A percentile compares a stretch with the other conserved stretches of the same genome.
These are phyloP conservation scores for Struthidea cinerea DNA, from an alignment of 2,113 vertebrate species.

Conservation along the genomic window DNA sequence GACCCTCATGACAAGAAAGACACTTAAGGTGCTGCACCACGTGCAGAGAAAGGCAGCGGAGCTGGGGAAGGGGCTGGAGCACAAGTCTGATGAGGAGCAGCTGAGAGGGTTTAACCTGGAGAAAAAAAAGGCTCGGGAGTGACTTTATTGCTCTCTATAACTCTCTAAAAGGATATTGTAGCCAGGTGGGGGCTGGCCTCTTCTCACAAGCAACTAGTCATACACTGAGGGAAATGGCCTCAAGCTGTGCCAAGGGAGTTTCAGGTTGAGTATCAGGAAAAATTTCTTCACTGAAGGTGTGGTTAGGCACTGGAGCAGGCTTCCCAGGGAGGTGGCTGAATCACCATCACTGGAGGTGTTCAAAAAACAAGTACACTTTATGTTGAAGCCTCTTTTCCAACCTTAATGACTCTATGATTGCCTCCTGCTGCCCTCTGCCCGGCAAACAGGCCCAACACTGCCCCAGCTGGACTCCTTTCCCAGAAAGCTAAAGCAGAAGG, in stretches of 20 bases:
- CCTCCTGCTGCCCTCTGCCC: background rate
- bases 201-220: background rate
- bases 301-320: background rate
- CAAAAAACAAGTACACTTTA: background rate
- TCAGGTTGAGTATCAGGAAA: background rate
- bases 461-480: fast-evolving
- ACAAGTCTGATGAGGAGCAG: background rate
- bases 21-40: background rate
- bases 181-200: background rate
- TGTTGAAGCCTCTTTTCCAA: background rate
- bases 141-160: background rate
- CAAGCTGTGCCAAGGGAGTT: background rate
- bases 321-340: background rate
- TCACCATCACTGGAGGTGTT: background rate
- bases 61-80: background rate
- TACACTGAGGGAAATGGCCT: background rate
- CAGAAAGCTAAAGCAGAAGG: background rate
- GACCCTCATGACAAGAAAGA: fast-evolving
- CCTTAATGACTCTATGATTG: background rate
- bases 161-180: too few relatives aligned
- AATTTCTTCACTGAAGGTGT: too few relatives aligned
- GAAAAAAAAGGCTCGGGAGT: background rate
- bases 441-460: background rate
- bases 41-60: background rate
- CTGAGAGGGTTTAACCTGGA: background rate